Percentiles rank a stretch among this genome's conserved stretches.
These are phyloP conservation scores for Forbesichthys agassizii DNA, from an alignment of 2,113 vertebrate species.

Conservation along the genomic window DNA sequence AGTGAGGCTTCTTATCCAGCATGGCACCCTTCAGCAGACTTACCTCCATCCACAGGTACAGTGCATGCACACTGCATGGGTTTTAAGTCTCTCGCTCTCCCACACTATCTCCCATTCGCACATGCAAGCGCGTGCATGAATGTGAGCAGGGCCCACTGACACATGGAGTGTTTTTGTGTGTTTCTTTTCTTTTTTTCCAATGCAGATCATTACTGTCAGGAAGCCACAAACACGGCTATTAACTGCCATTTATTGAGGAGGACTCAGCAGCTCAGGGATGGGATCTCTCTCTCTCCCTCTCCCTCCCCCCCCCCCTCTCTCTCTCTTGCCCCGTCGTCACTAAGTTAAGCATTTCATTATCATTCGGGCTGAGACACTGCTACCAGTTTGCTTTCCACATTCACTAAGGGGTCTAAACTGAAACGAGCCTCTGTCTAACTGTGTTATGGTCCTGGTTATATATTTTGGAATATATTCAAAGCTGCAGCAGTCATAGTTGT, in stretches of 20 bases:
- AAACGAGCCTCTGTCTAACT: constrained; percentile 19
- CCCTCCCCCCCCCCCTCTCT: constrained; percentile 23
- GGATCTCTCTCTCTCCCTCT: constrained; percentile 1
- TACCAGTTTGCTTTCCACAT: constrained; percentile 46
- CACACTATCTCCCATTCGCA: not conserved
- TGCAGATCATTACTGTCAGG: constrained; percentile 35
- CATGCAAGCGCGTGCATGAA: constrained; percentile 6
- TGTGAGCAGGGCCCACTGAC: not conserved
- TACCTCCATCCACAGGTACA: constrained; percentile 56
- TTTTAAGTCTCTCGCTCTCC: constrained; percentile 46
- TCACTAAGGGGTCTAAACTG: constrained; percentile 32
- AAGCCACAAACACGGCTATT: constrained; percentile 45
- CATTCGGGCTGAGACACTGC: constrained; percentile 42
- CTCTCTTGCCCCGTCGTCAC: not conserved
- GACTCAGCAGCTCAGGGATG: constrained; percentile 18
- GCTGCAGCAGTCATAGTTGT: constrained; percentile 36
- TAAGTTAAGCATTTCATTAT: constrained; percentile 46
- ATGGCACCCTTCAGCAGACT: constrained; percentile 53
- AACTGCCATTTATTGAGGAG: constrained; percentile 28
- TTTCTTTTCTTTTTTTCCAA: not conserved
- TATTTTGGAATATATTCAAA: constrained; percentile 35
- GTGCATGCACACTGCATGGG: constrained; percentile 51
- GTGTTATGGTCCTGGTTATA: constrained; percentile 19
- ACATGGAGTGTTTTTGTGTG: constrained; percentile 23
- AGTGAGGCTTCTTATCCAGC: constrained; percentile 66